Evolutionary conservation across 2,888 invertebrate genomes (phyloP).

Genomic region (Deilephila porcellus): DNA sequence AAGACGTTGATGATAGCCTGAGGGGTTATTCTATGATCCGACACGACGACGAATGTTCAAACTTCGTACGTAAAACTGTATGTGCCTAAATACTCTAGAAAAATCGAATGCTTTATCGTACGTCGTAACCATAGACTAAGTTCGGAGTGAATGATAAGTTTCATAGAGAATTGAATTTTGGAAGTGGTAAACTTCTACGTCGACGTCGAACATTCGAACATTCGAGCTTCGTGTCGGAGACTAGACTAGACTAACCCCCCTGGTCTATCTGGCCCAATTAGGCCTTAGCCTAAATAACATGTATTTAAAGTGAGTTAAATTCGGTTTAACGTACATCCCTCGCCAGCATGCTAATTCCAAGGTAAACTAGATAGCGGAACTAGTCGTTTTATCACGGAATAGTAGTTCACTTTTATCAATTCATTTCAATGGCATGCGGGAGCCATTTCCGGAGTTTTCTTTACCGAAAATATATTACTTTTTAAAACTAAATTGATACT

Average conservation of each 20-base stretch:
- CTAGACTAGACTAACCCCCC: no score
- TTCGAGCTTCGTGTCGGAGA: no score
- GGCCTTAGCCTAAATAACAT: background rate
- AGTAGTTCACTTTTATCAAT: background rate
- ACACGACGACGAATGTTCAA: background rate
- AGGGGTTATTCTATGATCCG: no score
- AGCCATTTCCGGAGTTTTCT: background rate
- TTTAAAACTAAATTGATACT: no score
- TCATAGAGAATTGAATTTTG: no score
- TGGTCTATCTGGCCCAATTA: no score
- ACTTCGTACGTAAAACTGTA: background rate
- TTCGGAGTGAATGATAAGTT: no score
- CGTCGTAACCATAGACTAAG: no score
- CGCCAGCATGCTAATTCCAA: background rate
- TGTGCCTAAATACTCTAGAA: no score
- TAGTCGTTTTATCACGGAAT: background rate
- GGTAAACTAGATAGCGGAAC: constrained; percentile 20
- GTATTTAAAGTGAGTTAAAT: background rate
- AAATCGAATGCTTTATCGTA: no score
- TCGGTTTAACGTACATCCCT: background rate
- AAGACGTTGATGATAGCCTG: background rate
- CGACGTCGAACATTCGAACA: no score
- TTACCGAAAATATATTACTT: background rate
- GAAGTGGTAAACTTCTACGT: no score
- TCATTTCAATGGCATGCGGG: background rate